Conservation (phyloP, 2,888 invertebrate genomes). For the Phymatocera aterrima region DNA sequence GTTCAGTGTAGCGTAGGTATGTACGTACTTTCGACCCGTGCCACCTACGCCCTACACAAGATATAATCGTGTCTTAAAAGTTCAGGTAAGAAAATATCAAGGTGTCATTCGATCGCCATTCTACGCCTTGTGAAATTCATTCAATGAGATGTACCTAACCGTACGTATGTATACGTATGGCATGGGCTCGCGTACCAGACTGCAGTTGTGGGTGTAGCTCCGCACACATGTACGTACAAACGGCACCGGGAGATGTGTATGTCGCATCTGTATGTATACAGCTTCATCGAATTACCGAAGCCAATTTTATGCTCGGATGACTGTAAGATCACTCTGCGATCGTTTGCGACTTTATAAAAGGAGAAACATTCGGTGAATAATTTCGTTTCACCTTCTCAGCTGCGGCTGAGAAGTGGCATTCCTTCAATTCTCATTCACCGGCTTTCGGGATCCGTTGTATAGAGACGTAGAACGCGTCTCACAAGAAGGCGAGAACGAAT, state of each 20-base stretch:
- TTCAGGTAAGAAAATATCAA: constrained; percentile 54
- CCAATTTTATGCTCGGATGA: constrained; percentile 35
- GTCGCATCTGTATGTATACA: not conserved
- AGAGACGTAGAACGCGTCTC: no score
- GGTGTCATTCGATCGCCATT: constrained; percentile 54
- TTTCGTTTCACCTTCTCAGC: not conserved
- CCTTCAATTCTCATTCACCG: not conserved
- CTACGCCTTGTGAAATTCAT: constrained; percentile 46
- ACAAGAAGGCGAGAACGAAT: no score
- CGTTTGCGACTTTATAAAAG: not conserved
- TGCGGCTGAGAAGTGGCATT: not conserved
- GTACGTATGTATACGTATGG: no score
- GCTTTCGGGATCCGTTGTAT: not conserved
- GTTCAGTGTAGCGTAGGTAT: constrained; percentile 25
- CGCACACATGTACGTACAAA: not conserved
- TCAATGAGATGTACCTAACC: constrained; percentile 22
- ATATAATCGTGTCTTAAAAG: constrained; percentile 56
- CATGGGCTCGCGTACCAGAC: not conserved
- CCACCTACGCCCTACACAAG: constrained; percentile 56
- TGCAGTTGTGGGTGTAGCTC: not conserved
- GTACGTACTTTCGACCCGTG: constrained; percentile 38
- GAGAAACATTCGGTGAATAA: not conserved
- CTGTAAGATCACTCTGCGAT: constrained; percentile 35
- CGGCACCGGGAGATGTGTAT: not conserved
- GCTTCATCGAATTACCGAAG: constrained; percentile 39